A percentile compares a stretch with the other conserved stretches of the same genome.
These are phyloP conservation scores for Shargacucullia verbasci DNA, from an alignment of 2,888 invertebrate species.

Conservation along the genomic window DNA sequence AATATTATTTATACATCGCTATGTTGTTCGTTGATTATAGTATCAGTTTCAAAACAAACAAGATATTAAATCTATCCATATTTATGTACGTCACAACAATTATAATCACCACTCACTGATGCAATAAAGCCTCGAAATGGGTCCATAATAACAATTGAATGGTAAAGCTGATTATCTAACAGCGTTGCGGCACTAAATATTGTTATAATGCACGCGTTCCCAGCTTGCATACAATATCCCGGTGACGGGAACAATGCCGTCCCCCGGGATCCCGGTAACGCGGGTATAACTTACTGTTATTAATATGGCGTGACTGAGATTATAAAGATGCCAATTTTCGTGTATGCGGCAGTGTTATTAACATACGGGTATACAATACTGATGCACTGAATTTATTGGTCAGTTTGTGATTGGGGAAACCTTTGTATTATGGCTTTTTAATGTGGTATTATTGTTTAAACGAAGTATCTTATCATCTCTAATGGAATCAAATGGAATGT, in stretches of 20 bases:
- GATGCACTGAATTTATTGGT: constrained; percentile 8
- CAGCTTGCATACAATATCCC: constrained; percentile 55
- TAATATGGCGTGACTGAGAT: constrained; percentile 57
- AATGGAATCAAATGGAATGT: no score
- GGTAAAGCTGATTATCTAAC: constrained; percentile 54
- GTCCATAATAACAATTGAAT: constrained; percentile 44
- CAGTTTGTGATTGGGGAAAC: constrained; percentile 5
- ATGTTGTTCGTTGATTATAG: background rate
- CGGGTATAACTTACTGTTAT: constrained; percentile 60
- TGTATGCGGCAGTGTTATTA: constrained; percentile 31
- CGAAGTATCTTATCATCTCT: no score
- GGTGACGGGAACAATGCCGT: constrained; percentile 61
- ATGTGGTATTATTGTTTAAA: no score
- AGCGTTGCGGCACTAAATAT: constrained; percentile 48
- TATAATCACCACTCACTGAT: constrained; percentile 23
- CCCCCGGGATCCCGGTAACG: constrained; percentile 61
- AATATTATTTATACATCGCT: background rate
- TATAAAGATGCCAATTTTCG: constrained; percentile 63
- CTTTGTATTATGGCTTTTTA: no score
- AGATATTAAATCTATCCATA: constrained; percentile 7
- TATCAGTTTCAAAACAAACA: background rate
- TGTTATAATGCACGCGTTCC: constrained; percentile 50
- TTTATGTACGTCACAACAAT: constrained; percentile 10
- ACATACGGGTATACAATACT: constrained; percentile 12
- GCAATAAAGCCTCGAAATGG: constrained; percentile 34